phyloP scores from a whole-genome alignment of 2,113 vertebrate species.

The Chascanopsetta lugubris region DNA sequence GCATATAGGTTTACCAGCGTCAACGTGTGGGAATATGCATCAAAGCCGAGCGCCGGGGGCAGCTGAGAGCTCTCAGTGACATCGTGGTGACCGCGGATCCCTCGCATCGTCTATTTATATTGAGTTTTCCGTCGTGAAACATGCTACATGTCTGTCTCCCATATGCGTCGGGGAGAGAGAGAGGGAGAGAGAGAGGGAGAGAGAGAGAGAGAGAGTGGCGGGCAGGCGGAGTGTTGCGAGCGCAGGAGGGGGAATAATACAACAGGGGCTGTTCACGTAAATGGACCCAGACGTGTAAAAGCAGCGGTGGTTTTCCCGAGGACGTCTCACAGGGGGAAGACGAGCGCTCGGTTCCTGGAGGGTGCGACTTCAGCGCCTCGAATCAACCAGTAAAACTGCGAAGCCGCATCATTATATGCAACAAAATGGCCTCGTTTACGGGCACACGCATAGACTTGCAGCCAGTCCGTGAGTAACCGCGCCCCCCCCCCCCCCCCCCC shows the following conservation, averaged over 20 bases:
- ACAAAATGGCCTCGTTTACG: conserved; percentile 53
- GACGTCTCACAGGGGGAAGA: conserved; percentile 30
- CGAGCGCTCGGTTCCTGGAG: conserved; percentile 25
- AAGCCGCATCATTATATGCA: conserved; percentile 54
- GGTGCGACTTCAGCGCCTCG: conserved; percentile 37
- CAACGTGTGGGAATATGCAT: conserved; percentile 56
- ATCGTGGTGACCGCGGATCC: conserved; percentile 39
- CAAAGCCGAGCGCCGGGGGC: conserved; percentile 49
- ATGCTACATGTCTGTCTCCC: conserved; percentile 23
- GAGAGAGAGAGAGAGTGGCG: conserved; percentile 58
- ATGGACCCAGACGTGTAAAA: conserved; percentile 62
- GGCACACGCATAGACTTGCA: conserved; percentile 22
- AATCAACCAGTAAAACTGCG: conserved; percentile 51
- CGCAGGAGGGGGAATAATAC: conserved; percentile 68
- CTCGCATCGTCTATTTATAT: conserved; percentile 61
- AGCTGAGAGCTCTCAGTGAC: conserved; percentile 60
- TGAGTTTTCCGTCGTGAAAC: conserved; percentile 57
- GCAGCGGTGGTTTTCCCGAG: conserved; percentile 51
- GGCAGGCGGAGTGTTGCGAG: conserved; percentile 64
- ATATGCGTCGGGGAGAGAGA: conserved; percentile 8
- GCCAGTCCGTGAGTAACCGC: conserved; percentile 1
- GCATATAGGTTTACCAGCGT: conserved; percentile 67
- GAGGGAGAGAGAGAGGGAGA: neutral
- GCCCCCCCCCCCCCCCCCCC: too few relatives aligned
- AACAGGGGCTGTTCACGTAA: conserved; percentile 60